Evolutionary conservation across 2,888 invertebrate species (phyloP), one percentile per base, ranked within the genome.

Genomic region (Eutolmus rufibarbis): DNA sequence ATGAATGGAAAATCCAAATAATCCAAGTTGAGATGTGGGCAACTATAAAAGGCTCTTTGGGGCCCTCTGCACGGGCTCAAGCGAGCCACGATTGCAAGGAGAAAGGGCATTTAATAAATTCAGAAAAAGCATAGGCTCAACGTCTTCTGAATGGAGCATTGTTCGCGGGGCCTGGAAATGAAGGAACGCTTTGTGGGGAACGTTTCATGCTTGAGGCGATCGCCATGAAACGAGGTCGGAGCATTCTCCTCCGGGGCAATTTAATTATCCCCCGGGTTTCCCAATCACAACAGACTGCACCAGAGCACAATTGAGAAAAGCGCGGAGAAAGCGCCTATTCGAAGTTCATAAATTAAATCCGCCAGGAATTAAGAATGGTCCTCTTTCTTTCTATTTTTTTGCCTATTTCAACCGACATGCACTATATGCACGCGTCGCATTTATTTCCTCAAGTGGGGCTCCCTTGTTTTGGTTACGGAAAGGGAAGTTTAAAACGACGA

Each of bases 1-100:
- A 82, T 82, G 85, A 74, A 74, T 74, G 46, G 31, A 74, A 40
- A 85, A 85, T 43, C 85, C 85, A 85, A 85, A 85, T 85, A 85
- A 85, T 85, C 85, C 74, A 74, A 40, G 40, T 43, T 74, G 43
- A 85, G 85, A 74, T 85, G 85, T 74, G 74, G 74, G 85, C 85
- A 46, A 74, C 74, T 74, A 74, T 46, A 85, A 74, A 43, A 85
- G 43, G 43, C 23, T 85, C 43, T 74, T 74, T 46, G n/a, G 74
- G 16, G 23, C 46, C 46, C 74, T 40, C 40, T 74, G 37, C 37
- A 74, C 23, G 74, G 57, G 51, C n/a, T 9, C 43, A 85, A 85
- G 19, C 37, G 66, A 37, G 51, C 37, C 82, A 66, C 37, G 82
- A 82, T 82, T 82, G 57, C 66, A 66, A 57, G 82, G 82, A 82